Conservation (phyloP, 2,888 invertebrate species). For the Rhingia rostrata region DNA sequence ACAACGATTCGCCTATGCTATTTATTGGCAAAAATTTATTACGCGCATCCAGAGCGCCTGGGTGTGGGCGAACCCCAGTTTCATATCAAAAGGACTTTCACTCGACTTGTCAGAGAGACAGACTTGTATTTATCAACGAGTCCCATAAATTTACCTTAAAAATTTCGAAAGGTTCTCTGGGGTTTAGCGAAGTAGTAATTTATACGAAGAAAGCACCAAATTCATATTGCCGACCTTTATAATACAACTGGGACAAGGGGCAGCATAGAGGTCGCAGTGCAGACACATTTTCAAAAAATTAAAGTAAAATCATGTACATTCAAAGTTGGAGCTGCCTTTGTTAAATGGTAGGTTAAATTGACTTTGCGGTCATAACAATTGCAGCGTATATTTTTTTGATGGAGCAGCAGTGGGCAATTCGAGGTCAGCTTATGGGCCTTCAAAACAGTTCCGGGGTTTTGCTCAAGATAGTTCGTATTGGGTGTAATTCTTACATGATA, state of each 20-base stretch:
- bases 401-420: no score
- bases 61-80: not conserved
- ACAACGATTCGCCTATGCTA: conserved; percentile 50
- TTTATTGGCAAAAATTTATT: conserved; percentile 50
- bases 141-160: conserved; percentile 53
- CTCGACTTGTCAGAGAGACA: conserved; percentile 53
- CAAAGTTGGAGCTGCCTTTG: not conserved
- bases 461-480: no score
- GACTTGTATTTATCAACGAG: conserved; percentile 28
- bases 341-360: not conserved
- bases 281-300: conserved; percentile 3
- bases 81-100: conserved; percentile 38
- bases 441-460: no score
- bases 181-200: conserved; percentile 34
- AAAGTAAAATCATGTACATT: conserved; percentile 2
- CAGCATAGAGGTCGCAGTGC: conserved; percentile 13
- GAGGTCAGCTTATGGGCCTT: no score
- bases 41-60: conserved; percentile 2
- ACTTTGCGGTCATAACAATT: not conserved
- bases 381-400: no score
- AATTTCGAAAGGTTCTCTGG: conserved; percentile 41
- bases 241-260: conserved; percentile 7
- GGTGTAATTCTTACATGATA: no score
- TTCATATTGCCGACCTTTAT: conserved; percentile 22
- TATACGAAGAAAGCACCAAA: conserved; percentile 28